Evolutionary conservation across 1,140 invertebrate genomes (phyloP).

Genomic region (Dinoponera quadriceps): DNA sequence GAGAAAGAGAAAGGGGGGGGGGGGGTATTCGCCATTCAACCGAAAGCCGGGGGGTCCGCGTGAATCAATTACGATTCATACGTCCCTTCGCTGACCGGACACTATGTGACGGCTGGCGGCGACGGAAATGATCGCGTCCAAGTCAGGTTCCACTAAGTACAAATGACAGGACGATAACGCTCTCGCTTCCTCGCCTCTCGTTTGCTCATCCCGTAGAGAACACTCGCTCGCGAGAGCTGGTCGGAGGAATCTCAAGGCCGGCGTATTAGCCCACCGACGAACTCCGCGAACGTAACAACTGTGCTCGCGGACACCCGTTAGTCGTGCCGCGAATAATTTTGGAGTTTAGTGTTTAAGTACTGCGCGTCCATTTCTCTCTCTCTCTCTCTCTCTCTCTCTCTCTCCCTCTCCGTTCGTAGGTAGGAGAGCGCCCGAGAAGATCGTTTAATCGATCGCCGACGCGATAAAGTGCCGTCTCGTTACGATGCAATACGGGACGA

Average conservation of each 20-base stretch:
- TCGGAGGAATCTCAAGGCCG: background rate
- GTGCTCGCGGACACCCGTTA: background rate
- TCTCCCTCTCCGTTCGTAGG: background rate
- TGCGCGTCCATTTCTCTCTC: no score
- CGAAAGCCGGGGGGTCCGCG: slow-evolving; percentile 4
- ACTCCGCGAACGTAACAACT: background rate
- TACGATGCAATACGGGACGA: background rate
- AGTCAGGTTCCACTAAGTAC: no score
- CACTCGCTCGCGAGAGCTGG: background rate
- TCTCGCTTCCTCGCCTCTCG: background rate
- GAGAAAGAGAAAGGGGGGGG: slow-evolving; percentile 6
- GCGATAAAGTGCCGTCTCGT: background rate
- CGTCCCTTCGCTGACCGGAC: no score
- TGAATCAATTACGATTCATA: no score
- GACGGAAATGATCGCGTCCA: no score
- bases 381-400: no score
- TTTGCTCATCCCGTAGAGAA: background rate
- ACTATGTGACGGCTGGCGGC: no score
- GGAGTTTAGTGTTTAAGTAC: slow-evolving; percentile 5
- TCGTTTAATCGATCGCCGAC: background rate
- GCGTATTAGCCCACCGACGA: background rate
- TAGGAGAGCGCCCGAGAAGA: background rate
- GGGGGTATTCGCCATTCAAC: slow-evolving; percentile 9
- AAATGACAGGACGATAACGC: no score
- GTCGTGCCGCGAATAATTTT: slow-evolving; percentile 15